Evolutionary conservation across 2,797 vertebrate species (phyloP).

Genomic region (Onychomys leucogaster): DNA sequence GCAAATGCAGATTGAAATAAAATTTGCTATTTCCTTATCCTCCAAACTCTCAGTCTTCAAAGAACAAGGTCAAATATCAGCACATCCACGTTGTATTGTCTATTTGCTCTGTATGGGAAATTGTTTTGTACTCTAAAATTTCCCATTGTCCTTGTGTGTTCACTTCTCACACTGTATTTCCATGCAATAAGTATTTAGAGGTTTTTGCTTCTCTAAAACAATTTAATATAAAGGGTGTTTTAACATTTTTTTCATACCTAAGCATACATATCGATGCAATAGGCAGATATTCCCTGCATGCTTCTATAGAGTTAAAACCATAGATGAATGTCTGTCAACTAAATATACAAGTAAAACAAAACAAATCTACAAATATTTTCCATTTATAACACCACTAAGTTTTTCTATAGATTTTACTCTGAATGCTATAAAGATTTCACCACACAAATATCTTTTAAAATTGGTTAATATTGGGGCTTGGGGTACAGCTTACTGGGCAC

Average conservation of each 20-base stretch:
- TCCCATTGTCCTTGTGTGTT: not conserved
- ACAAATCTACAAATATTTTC: not conserved
- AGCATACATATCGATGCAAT: not conserved
- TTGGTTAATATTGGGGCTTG: not conserved
- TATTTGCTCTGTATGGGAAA: constrained; percentile 24
- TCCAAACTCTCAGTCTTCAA: not conserved
- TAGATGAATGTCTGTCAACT: not conserved
- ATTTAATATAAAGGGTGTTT: not conserved
- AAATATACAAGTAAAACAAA: not conserved
- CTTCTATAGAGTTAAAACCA: not conserved
- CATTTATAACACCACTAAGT: not conserved
- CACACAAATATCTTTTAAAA: not conserved
- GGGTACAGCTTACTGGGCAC: not conserved
- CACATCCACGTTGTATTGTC: not conserved
- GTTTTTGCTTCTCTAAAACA: not conserved
- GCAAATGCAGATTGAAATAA: not conserved
- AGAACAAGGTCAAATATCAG: constrained; percentile 4
- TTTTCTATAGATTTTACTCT: constrained; percentile 29
- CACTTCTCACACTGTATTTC: not conserved
- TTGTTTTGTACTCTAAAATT: not conserved
- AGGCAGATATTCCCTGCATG: constrained; percentile 21
- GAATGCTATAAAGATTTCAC: not conserved
- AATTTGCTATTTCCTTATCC: not conserved
- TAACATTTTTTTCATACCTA: constrained; percentile 20
- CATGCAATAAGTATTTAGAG: not conserved